Evolutionary conservation across 2,113 vertebrate species (phyloP).

Genomic region (Cyanocitta stelleri): DNA sequence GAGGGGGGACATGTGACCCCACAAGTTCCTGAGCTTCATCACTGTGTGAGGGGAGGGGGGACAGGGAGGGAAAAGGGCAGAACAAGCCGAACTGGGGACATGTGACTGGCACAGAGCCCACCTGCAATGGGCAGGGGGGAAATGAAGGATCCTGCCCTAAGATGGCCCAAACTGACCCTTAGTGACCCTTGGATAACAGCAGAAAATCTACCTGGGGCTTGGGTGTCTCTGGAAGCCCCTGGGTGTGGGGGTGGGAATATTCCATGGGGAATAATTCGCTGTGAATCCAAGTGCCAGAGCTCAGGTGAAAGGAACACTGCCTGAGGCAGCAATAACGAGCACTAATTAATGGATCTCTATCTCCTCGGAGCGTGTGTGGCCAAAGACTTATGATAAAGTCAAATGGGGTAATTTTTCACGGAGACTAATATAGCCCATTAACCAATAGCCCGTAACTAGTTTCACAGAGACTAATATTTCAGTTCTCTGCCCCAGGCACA

Average conservation of each 20-base stretch:
- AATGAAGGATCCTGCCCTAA: background rate
- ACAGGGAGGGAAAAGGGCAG: background rate
- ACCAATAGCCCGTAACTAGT: background rate
- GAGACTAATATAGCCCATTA: background rate
- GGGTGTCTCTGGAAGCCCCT: background rate
- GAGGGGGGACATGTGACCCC: background rate
- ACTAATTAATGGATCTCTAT: background rate
- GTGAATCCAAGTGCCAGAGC: background rate
- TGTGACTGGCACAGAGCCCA: fast-evolving
- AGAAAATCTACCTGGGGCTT: fast-evolving
- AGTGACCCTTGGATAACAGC: fast-evolving
- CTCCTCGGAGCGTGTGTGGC: background rate
- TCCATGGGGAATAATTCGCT: fast-evolving
- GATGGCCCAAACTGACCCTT: background rate
- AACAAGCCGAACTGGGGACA: fast-evolving
- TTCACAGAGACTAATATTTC: background rate
- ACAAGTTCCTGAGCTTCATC: fast-evolving
- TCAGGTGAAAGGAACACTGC: fast-evolving
- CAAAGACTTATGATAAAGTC: background rate
- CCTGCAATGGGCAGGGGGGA: fast-evolving
- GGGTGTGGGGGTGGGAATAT: fast-evolving
- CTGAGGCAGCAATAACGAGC: background rate
- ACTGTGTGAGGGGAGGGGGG: fast-evolving
- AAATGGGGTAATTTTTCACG: background rate
- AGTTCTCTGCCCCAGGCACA: fast-evolving